Base-by-base conservation (phyloP, 1,140 invertebrate genomes). In the Trichonephila inaurata region DNA sequence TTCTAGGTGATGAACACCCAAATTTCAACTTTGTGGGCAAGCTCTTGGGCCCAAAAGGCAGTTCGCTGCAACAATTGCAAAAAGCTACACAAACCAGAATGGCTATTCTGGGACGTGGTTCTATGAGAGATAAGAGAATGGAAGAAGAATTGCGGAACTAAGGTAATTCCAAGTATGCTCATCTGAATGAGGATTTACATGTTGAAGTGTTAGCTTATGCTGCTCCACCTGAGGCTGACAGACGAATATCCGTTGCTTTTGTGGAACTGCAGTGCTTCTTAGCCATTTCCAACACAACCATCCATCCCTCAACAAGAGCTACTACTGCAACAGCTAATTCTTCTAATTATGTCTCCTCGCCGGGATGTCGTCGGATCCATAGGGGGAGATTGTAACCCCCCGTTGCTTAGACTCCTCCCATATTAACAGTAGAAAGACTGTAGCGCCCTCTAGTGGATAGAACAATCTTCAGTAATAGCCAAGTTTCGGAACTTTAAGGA, bases 21-120 rank as follows among this genome's bases (percentile, higher is more conserved):
- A n/a, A n/a, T n/a, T 99, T 98, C 95, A 99, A 99, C 96, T 99
- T 99, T 96, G 98, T 99, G 94, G 98, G 98, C 33, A 99, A 99
- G 96, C 96, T 99, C 81, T 96, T 99, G 94, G 98, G 98, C 87
- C 98, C 98, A 28, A 99, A 99, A 96, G 98, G 98, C 60, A 98
- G 98, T 95, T 98, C 98, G 2, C 96, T 99, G 96, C 99, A 99
- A 95, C 97, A 98, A 90, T 96, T 99, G 51, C 98, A 99, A 96
- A 98, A 99, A 95, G 98, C 98, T 95, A 99, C 98, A 12, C 98
- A 98, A 96, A 99, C 98, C 95, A 99, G 98, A 96, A 99, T 99
- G 98, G 98, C 98, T 40, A 98, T 99, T 77, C 96, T 99, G 12
- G 99, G 99, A 10, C 97, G 97, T 95, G 99, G 99, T 91, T 99